Conservation (phyloP, 2,888 invertebrate species). For the Agrochola circellaris region DNA sequence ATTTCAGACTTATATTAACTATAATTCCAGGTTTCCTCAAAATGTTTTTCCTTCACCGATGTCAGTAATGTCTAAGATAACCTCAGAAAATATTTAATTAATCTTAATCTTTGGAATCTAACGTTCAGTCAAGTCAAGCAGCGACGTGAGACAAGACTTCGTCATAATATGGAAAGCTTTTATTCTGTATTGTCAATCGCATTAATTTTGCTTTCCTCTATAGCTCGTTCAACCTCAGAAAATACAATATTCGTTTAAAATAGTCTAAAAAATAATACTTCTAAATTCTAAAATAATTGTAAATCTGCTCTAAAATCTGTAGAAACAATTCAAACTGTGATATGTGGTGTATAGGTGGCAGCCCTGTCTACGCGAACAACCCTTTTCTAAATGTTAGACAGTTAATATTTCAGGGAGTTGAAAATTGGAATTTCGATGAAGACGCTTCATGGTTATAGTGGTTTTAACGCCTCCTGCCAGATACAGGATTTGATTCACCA, state of each 20-base stretch:
- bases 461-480: conserved; percentile 56
- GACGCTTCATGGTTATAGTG: conserved; percentile 60
- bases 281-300: not conserved
- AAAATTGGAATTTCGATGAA: conserved; percentile 72
- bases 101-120: too few species aligned
- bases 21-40: too few species aligned
- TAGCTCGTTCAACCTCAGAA: not conserved
- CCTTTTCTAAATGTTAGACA: conserved; percentile 73
- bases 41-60: too few species aligned
- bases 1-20: too few species aligned
- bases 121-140: not conserved
- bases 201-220: not conserved
- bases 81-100: not conserved
- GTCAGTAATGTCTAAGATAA: too few species aligned
- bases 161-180: not conserved
- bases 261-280: too few species aligned
- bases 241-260: not conserved
- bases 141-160: not conserved
- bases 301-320: not conserved
- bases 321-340: not conserved
- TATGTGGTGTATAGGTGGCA: conserved; percentile 18
- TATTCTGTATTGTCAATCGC: not conserved
- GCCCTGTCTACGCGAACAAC: conserved; percentile 59
- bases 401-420: conserved; percentile 71
- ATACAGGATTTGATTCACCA: conserved; percentile 44